Evolutionary conservation across 2,888 invertebrate species (phyloP), one percentile per base, ranked within the genome.

Genomic region (Salticus scenicus): DNA sequence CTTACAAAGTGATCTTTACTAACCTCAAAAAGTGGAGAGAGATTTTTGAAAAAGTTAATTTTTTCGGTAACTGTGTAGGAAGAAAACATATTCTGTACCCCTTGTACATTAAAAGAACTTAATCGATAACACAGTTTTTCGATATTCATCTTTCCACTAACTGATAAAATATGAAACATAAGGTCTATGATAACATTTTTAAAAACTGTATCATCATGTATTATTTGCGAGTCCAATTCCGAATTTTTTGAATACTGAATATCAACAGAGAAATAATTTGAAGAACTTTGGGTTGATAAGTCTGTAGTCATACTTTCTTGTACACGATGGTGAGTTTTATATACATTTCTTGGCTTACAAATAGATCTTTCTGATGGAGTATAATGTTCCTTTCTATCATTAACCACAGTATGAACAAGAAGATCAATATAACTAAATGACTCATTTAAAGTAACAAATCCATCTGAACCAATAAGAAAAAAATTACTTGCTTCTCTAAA

Each of bases 1-100:
- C 7, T 42, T 5, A 42, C 42, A 70, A 42, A 70, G 33, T 14
- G 42, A 42, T 70, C 17, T n/a, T 42, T 27, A 5, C 17, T 28
- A 42, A 70, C 28, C 12, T 24, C 27, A 70, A 70, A 70, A 42
- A 42, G 28, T 8, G 41, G 7, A 14, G 41, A 42, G 1, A 42
- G 7, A 70, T 27, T 27, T 42, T 42, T 41, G 24, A 70, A 70
- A 70, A 42, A 70, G 14, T 70, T 28, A 17, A 70, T 0, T n/a
- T 70, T 70, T 14, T 70, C 28, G 1, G 70, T 8, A 42, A 27
- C 17, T 1, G 42, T 70, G 8, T 14, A 42, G 24, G 7, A n/a
- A 24, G 70, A 27, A n/a, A 7, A 28, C 20, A 42, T 27, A 28
- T 28, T 27, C n/a, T 27, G 41, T 27, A 28, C 27, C 1, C 30